phyloP scores from a whole-genome alignment of 2,797 vertebrate species.

The Periophthalmus magnuspinnatus region DNA sequence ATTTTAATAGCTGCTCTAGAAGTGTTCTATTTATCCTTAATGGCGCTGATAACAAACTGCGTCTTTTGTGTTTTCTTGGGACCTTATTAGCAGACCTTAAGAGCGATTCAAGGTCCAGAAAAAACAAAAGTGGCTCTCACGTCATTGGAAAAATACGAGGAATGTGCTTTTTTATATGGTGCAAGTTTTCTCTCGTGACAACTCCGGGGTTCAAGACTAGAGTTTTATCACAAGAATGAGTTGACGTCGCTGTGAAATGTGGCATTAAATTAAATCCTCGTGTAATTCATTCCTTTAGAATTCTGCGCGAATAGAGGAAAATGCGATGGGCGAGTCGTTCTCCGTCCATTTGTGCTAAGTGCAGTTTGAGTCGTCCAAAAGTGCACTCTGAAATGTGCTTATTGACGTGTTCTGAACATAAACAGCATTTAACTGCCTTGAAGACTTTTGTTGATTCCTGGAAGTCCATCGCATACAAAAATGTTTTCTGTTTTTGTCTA shows the following conservation, averaged over 20 bases:
- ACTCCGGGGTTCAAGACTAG: too few relatives aligned
- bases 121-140: neutral
- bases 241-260: too few relatives aligned
- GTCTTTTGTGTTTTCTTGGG: neutral
- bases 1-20: neutral
- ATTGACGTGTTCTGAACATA: neutral
- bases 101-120: neutral
- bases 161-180: too few relatives aligned
- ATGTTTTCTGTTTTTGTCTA: constrained; percentile 10
- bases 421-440: neutral
- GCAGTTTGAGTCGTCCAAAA: neutral
- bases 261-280: too few relatives aligned
- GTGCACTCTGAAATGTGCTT: neutral
- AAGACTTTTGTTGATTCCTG: neutral
- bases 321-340: neutral
- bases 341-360: neutral
- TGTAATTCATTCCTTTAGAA: neutral
- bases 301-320: neutral
- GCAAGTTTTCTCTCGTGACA: too few relatives aligned
- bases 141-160: too few relatives aligned
- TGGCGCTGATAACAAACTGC: neutral
- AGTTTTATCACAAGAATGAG: too few relatives aligned
- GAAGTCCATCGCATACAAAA: neutral
- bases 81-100: neutral
- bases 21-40: neutral